Evolutionary conservation across 2,888 invertebrate genomes (phyloP).

Genomic region (Steinernema carpocapsae): DNA sequence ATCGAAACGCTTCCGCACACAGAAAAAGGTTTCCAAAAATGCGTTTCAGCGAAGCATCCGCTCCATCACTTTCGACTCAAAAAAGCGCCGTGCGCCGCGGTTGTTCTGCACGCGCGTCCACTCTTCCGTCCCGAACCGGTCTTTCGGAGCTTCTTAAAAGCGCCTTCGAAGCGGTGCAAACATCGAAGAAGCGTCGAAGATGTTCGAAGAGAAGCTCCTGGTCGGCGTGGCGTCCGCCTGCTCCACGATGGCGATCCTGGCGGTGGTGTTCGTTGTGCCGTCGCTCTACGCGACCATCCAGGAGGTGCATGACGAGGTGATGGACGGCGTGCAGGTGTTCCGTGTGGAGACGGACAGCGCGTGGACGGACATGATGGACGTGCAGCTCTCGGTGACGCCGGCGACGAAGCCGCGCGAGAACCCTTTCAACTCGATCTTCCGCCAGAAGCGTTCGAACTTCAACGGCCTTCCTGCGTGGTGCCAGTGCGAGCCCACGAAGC

Average conservation of each 20-base stretch:
- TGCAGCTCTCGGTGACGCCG: conserved; percentile 65
- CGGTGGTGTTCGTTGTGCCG: not conserved
- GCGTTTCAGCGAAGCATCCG: not conserved
- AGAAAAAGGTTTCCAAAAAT: no score
- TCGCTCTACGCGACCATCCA: not conserved
- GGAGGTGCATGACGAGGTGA: not conserved
- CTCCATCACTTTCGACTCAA: not conserved
- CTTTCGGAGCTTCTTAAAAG: no score
- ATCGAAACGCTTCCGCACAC: no score
- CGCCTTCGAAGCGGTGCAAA: no score
- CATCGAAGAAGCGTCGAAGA: no score
- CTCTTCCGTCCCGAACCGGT: not conserved
- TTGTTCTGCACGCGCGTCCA: not conserved
- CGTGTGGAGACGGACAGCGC: conserved; percentile 67
- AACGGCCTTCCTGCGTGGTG: no score
- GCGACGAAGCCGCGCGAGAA: conserved; percentile 62
- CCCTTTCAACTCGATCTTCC: no score
- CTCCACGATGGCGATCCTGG: not conserved
- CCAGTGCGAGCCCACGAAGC: conserved; percentile 56
- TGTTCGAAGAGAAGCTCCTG: no score
- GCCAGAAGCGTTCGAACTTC: no score
- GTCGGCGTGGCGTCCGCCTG: not conserved
- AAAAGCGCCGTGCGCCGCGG: not conserved
- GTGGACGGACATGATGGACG: conserved; percentile 68
- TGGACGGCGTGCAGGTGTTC: conserved; percentile 54